Evolutionary conservation across 2,888 invertebrate genomes (phyloP).

Genomic region (Arrhopalites spinosus): DNA sequence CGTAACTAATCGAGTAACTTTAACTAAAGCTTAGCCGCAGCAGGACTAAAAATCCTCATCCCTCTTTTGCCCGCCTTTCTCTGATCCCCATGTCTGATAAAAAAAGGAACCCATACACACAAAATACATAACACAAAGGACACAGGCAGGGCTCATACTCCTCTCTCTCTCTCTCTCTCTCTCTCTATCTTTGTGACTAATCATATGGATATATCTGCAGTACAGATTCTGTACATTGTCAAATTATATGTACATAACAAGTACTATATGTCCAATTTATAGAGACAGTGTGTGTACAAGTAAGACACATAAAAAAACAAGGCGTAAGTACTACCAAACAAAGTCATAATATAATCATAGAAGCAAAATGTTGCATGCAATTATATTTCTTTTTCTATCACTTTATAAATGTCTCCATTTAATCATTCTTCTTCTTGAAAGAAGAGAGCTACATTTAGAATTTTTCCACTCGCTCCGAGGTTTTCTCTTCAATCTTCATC

Average conservation of each 20-base stretch:
- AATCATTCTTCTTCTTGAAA: background rate
- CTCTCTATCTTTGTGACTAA: background rate
- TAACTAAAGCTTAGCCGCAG: constrained; percentile 47
- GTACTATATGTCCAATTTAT: no score
- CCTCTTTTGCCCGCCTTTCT: constrained; percentile 32
- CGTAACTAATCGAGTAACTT: constrained; percentile 52
- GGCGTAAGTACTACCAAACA: constrained; percentile 15
- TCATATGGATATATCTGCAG: background rate
- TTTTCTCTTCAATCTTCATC: background rate
- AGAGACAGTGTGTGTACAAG: background rate
- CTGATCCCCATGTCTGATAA: constrained; percentile 35
- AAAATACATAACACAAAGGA: constrained; percentile 13
- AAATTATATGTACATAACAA: no score
- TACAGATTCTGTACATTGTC: no score
- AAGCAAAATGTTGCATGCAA: background rate
- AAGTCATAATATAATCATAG: constrained; percentile 7
- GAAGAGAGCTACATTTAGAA: background rate
- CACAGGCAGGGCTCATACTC: constrained; percentile 14
- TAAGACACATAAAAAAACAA: background rate
- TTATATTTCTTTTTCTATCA: background rate
- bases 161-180: background rate
- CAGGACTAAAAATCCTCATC: constrained; percentile 47
- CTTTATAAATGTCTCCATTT: constrained; percentile 15
- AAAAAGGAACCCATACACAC: constrained; percentile 17
- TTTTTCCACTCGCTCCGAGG: background rate